Conservation (phyloP, 2,888 invertebrate species). For the Nomada fabriciana region DNA sequence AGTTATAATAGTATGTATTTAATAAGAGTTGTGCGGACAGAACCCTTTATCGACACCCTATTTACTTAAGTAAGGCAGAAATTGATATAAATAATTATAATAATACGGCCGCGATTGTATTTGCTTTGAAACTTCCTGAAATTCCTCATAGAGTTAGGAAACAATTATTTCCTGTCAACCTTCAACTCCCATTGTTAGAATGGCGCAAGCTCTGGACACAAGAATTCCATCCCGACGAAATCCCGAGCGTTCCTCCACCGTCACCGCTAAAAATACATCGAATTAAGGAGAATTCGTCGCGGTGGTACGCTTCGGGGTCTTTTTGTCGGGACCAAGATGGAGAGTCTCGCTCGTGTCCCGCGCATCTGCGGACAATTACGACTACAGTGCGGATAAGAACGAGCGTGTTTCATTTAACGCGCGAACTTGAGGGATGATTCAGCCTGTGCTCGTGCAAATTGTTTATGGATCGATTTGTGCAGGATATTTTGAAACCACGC, state of each 20-base stretch:
- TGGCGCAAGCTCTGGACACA: neutral
- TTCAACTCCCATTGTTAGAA: neutral
- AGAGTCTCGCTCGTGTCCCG: slow-evolving; percentile 26
- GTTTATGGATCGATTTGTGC: neutral
- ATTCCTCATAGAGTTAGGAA: neutral
- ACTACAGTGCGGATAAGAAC: slow-evolving; percentile 32
- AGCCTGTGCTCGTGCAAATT: neutral
- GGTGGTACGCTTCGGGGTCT: slow-evolving; percentile 27
- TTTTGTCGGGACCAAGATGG: slow-evolving; percentile 28
- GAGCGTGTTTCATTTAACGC: slow-evolving; percentile 15
- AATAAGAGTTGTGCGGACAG: no score
- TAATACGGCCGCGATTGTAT: no score
- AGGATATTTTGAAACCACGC: neutral
- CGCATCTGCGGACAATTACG: slow-evolving; percentile 64
- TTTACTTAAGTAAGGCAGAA: no score
- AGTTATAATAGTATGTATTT: no score
- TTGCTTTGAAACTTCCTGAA: neutral
- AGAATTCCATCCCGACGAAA: slow-evolving; percentile 27
- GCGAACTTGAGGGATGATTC: slow-evolving; percentile 10
- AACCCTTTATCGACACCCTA: no score
- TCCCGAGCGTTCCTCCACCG: slow-evolving; percentile 30
- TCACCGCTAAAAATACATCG: slow-evolving; percentile 56
- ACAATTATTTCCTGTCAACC: neutral
- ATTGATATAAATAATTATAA: no score
- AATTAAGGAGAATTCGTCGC: slow-evolving; percentile 54